Percentiles rank a stretch among this genome's conserved stretches.
These are phyloP conservation scores for Zoanthus solanderi DNA, from an alignment of 92 coral and sea anemone genomes.

Conservation along the genomic window DNA sequence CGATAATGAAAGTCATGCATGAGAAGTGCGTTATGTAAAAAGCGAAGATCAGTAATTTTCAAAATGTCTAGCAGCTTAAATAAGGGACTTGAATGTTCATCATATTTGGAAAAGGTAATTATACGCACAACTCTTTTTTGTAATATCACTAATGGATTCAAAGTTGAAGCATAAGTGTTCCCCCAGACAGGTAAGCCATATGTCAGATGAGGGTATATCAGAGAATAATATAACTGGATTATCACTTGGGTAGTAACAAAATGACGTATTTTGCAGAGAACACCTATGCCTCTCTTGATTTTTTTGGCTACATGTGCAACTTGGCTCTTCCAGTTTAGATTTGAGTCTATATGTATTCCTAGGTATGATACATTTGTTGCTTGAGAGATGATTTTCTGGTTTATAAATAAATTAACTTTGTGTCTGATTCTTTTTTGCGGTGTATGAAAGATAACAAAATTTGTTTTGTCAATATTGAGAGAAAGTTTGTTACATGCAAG, in stretches of 20 bases:
- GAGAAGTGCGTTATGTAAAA: conserved; percentile 19
- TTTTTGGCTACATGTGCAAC: conserved; percentile 17
- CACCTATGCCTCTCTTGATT: conserved; percentile 28
- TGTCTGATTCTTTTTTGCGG: not conserved
- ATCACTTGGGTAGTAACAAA: conserved; percentile 18
- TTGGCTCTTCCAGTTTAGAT: conserved; percentile 28
- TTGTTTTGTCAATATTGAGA: not conserved
- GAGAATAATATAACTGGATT: conserved; percentile 12
- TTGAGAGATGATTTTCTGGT: conserved; percentile 17
- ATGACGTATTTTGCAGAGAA: conserved; percentile 7
- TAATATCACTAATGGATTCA: too few species aligned
- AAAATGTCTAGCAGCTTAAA: conserved; percentile 6
- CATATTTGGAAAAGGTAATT: too few species aligned
- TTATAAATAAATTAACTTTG: conserved; percentile 3
- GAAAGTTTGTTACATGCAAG: conserved; percentile 28
- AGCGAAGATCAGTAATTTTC: conserved; percentile 19
- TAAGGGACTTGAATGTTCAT: too few species aligned
- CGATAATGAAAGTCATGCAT: conserved; percentile 23
- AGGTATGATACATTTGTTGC: conserved; percentile 8
- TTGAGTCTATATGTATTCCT: conserved; percentile 5
- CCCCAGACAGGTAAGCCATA: conserved; percentile 9
- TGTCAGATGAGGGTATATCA: conserved; percentile 27
- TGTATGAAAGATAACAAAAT: not conserved
- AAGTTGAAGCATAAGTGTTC: not conserved
- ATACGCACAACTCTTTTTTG: too few species aligned